Conservation (phyloP, 2,888 invertebrate genomes). For the Bellardia pandia region DNA sequence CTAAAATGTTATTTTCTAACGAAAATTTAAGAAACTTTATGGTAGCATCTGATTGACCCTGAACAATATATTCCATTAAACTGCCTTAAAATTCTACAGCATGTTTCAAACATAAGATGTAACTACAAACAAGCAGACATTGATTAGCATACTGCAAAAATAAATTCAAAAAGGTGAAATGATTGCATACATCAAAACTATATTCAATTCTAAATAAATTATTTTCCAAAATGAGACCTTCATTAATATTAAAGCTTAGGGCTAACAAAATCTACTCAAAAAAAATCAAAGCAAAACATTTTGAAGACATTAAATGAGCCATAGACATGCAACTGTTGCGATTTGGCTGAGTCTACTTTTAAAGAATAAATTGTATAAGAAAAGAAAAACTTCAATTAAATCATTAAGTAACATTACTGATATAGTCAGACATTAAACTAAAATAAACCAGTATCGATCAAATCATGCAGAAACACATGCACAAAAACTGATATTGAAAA, state of each 20-base stretch:
- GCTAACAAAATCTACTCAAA: conserved; percentile 38
- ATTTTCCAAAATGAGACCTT: conserved; percentile 61
- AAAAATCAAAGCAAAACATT: background rate
- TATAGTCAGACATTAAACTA: conserved; percentile 51
- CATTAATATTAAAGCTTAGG: conserved; percentile 60
- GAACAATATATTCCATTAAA: background rate
- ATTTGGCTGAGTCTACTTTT: conserved; percentile 36
- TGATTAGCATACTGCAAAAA: conserved; percentile 70
- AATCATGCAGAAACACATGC: conserved; percentile 32
- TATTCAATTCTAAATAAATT: conserved; percentile 66
- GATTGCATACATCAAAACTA: conserved; percentile 49
- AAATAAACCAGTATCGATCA: conserved; percentile 59
- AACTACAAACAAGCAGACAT: conserved; percentile 61
- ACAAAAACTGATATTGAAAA: conserved; percentile 47
- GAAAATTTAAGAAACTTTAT: too few species aligned
- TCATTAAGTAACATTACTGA: conserved; percentile 70
- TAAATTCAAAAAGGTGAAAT: conserved; percentile 38
- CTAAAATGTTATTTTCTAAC: too few species aligned
- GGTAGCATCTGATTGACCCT: too few species aligned
- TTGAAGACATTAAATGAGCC: conserved; percentile 52
- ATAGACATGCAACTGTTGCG: conserved; percentile 67
- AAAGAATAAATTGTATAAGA: conserved; percentile 9
- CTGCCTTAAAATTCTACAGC: background rate
- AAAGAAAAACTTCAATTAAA: conserved; percentile 73
- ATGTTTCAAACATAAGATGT: background rate